Conservation (phyloP, 2,888 invertebrate species). For the Hydropsyche betteni region DNA sequence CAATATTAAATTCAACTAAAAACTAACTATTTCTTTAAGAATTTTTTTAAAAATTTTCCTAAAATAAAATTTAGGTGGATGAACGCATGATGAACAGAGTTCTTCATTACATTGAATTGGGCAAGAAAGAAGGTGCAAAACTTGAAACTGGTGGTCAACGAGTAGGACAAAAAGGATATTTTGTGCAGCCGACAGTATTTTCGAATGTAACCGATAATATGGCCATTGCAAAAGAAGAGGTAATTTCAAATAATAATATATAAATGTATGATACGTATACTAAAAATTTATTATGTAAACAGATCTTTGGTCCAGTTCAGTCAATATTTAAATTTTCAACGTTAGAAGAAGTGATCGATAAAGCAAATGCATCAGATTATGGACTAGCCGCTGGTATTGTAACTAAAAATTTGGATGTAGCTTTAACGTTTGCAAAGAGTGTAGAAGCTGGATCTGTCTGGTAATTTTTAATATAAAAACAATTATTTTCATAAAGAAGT, state of each 20-base stretch:
- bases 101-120: conserved; percentile 76
- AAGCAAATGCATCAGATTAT: conserved; percentile 82
- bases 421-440: conserved; percentile 76
- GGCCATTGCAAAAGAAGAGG: conserved; percentile 81
- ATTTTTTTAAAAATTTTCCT: too few species aligned
- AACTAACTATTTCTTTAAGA: neutral
- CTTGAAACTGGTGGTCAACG: conserved; percentile 79
- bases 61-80: conserved; percentile 66
- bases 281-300: conserved; percentile 43
- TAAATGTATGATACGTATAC: neutral
- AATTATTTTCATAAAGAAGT: conserved; percentile 18
- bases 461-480: conserved; percentile 57
- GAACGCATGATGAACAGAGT: conserved; percentile 80
- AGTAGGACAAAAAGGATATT: conserved; percentile 76
- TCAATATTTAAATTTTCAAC: conserved; percentile 83
- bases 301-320: conserved; percentile 94
- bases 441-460: conserved; percentile 85
- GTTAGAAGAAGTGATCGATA: conserved; percentile 80
- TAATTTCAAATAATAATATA: conserved; percentile 54
- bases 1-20: neutral
- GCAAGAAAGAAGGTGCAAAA: conserved; percentile 82
- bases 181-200: conserved; percentile 81
- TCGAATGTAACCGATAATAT: conserved; percentile 80
- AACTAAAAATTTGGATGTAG: conserved; percentile 81
- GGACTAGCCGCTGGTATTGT: conserved; percentile 86